phyloP scores from a whole-genome alignment of 64 coral and sea anemone genomes.

The Stichodactyla helianthus region DNA sequence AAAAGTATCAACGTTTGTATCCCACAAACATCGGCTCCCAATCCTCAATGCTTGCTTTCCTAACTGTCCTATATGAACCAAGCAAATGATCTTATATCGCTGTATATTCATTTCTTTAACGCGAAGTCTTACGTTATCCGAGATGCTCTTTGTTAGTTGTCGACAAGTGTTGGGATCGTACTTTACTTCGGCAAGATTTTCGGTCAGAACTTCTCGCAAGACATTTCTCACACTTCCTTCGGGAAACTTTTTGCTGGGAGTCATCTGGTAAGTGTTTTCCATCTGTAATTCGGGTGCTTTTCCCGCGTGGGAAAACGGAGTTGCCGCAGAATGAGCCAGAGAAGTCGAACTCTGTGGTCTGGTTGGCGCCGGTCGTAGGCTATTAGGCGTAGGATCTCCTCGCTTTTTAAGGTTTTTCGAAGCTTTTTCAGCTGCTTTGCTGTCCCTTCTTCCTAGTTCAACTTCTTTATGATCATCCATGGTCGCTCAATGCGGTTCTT shows the following conservation, averaged over 20 bases:
- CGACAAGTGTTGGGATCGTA: slow-evolving; percentile 81
- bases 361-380: neutral
- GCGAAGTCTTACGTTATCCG: slow-evolving; percentile 65
- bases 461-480: neutral
- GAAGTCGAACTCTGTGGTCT: slow-evolving; percentile 36
- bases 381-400: neutral
- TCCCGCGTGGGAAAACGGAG: slow-evolving; percentile 14
- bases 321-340: slow-evolving; percentile 14
- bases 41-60: slow-evolving; percentile 69
- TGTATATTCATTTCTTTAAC: slow-evolving; percentile 79
- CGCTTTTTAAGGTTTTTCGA: slow-evolving; percentile 53
- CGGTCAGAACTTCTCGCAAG: slow-evolving; percentile 67
- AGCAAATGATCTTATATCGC: slow-evolving; percentile 79
- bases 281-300: slow-evolving; percentile 15
- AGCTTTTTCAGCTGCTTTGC: slow-evolving; percentile 54
- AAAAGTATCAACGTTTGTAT: slow-evolving; percentile 67
- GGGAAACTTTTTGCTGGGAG: slow-evolving; percentile 69
- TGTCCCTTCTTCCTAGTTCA: neutral
- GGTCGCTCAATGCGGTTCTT: neutral
- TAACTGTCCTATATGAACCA: slow-evolving; percentile 85
- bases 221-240: slow-evolving; percentile 47
- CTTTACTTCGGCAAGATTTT: slow-evolving; percentile 56
- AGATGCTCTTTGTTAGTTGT: slow-evolving; percentile 76
- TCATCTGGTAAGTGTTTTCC: slow-evolving; percentile 84
- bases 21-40: slow-evolving; percentile 94